phyloP scores from a whole-genome alignment of 2,113 vertebrate species.

The Galeopterus variegatus region DNA sequence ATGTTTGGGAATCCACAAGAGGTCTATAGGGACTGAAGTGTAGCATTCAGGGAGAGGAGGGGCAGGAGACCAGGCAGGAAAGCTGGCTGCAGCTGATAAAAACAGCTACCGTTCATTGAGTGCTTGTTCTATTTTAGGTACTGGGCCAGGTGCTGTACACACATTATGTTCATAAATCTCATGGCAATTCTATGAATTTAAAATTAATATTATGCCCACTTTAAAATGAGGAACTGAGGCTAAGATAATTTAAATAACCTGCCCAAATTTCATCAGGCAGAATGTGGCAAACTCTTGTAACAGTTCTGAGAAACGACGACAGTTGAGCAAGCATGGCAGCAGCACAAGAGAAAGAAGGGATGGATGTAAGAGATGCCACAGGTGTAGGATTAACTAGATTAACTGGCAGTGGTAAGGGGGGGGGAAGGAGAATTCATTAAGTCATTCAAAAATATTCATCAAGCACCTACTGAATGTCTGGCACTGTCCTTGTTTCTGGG shows the following conservation, averaged over 20 bases:
- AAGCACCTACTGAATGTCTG: neutral
- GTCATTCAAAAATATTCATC: neutral
- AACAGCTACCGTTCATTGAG: neutral
- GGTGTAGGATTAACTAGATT: neutral
- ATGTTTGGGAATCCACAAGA: neutral
- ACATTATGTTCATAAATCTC: neutral
- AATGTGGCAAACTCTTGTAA: neutral
- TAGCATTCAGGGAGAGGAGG: neutral
- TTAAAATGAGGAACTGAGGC: neutral
- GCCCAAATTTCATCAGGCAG: neutral
- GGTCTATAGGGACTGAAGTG: neutral
- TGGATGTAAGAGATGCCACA: neutral
- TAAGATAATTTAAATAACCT: slow-evolving; percentile 23
- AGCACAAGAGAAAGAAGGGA: neutral
- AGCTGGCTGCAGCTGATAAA: neutral
- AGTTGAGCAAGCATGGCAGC: neutral
- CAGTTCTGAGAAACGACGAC: neutral
- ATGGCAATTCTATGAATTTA: neutral
- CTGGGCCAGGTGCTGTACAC: neutral
- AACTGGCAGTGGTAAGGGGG: neutral
- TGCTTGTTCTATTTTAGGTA: neutral
- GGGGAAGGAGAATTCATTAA: neutral
- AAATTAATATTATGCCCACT: neutral
- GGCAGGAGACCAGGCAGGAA: neutral
- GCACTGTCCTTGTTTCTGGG: neutral